Percentiles rank a stretch among this genome's conserved stretches.
phyloP scores from a whole-genome alignment of 2,888 invertebrate genomes.

The Syrista parreyssii region DNA sequence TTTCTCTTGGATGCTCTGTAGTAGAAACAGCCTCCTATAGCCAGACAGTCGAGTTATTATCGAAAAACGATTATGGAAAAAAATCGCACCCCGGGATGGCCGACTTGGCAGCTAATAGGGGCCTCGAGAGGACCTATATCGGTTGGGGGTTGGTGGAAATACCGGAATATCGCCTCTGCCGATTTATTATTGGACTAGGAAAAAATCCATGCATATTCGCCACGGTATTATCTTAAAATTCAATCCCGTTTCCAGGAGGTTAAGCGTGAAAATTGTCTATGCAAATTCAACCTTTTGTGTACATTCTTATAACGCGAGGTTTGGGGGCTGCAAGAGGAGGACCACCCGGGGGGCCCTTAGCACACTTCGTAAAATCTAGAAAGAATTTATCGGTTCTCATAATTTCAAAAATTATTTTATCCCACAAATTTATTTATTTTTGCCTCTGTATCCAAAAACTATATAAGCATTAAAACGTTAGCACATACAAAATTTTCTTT shows the following conservation, averaged over 20 bases:
- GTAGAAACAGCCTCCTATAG: too few species aligned
- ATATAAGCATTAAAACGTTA: too few species aligned
- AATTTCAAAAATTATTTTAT: too few species aligned
- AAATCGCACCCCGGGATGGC: background rate
- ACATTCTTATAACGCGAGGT: too few species aligned
- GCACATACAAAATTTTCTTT: too few species aligned
- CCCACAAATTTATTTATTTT: too few species aligned
- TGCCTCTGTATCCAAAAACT: too few species aligned
- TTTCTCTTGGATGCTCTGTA: too few species aligned
- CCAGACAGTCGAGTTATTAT: constrained; percentile 26
- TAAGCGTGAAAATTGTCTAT: constrained; percentile 56
- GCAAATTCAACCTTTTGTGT: constrained; percentile 37
- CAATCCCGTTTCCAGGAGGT: constrained; percentile 53
- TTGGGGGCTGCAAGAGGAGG: too few species aligned
- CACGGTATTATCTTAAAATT: constrained; percentile 44
- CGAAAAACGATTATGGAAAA: constrained; percentile 31
- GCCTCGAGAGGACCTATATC: background rate
- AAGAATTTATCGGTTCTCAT: too few species aligned
- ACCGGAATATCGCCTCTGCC: constrained; percentile 32
- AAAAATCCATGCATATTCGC: constrained; percentile 50
- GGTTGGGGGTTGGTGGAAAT: background rate
- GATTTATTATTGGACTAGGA: constrained; percentile 44
- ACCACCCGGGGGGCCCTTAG: too few species aligned
- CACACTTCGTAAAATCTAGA: too few species aligned
- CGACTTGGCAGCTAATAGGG: background rate